Conservation (phyloP, 2,797 vertebrate species). For the Neopelma chrysocephalum region DNA sequence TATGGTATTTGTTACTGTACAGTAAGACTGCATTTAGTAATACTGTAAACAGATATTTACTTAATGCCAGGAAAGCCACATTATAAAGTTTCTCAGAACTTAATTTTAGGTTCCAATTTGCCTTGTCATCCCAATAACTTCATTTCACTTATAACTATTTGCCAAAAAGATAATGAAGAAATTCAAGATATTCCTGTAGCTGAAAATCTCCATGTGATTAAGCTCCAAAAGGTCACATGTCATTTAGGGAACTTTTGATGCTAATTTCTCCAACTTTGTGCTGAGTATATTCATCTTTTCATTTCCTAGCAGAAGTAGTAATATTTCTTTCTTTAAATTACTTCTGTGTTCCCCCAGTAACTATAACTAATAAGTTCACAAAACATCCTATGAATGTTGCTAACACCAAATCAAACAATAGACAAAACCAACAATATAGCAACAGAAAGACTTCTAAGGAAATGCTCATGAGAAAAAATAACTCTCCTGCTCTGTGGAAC, state of each 20-base stretch:
- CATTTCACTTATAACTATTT: background rate
- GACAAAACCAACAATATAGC: background rate
- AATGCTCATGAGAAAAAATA: background rate
- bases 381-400: background rate
- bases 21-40: background rate
- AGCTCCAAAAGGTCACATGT: background rate
- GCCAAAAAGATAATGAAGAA: background rate
- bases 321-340: background rate
- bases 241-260: background rate
- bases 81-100: background rate
- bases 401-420: background rate
- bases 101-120: conserved; percentile 14
- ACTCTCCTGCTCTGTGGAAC: background rate
- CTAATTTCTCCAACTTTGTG: background rate
- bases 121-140: background rate
- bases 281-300: background rate
- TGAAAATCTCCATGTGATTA: background rate
- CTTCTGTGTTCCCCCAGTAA: background rate
- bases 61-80: background rate
- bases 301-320: background rate
- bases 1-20: background rate
- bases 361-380: background rate
- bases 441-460: background rate
- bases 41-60: background rate
- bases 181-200: background rate